Base-by-base conservation (phyloP, 2,113 vertebrate species). In the Calidris pygmaea region DNA sequence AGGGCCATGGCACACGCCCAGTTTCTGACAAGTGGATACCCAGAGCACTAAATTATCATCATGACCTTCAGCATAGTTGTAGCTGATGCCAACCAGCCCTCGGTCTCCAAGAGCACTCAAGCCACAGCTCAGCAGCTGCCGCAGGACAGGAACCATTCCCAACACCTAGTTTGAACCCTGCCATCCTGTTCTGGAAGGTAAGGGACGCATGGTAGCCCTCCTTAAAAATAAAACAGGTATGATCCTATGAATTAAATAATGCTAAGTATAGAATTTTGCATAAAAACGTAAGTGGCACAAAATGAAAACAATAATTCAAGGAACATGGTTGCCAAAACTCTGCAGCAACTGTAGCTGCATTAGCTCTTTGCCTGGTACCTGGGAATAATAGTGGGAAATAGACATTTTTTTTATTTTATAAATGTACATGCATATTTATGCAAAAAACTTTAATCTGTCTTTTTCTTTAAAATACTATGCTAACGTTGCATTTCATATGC, bases 151-250 rank as follows among this genome's bases (percentile, higher is more conserved):
- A 83, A 22, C 14, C 14, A 22, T 62, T 77, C 68, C 35, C 35
- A 84, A 7, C 0, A 30, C 3, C 7, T 2, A 45, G 22, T 13
- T 9, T 62, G 45, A 77, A 70, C 1, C 7, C 35, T 67, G 8
- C 1, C 26, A 43, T 52, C 32, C 41, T 41, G 1, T 50, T 86
- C 41, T 73, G 32, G 37, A 66, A 20, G 22, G 8, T 60, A 41
- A 60, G 39, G 79, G 74, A 60, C 68, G 5, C 0, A 0, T 59
- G 13, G 12, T 23, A 72, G 20, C 12, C 43, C 14, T 26, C 72
- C 14, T 68, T 32, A 32, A 29, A 17, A 29, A 15, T 16, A 53
- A 29, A 27, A 15, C 4, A 37, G 6, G 13, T 11, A 55, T 13
- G 22, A 87, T 24, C 23, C 9, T 75, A 24, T 17, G 3, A 60